Conservation (phyloP, 2,797 vertebrate genomes). For the Macropodus opercularis region DNA sequence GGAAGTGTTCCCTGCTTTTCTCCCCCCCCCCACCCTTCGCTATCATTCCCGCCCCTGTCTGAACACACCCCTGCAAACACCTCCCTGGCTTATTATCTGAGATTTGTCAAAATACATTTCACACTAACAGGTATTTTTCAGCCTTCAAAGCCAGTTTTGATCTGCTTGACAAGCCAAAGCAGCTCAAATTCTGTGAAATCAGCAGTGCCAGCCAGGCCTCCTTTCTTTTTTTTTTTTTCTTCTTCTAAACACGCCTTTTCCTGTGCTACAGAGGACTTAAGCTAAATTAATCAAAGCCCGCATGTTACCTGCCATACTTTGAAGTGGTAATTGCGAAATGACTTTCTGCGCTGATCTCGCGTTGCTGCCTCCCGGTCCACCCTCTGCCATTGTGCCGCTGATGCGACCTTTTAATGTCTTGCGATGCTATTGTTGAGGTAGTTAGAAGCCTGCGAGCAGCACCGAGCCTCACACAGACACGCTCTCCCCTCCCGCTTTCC, state of each 20-base stretch:
- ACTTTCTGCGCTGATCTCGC: constrained; percentile 78
- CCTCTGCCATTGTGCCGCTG: constrained; percentile 49
- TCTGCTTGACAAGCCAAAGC: constrained; percentile 83
- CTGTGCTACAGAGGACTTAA: constrained; percentile 79
- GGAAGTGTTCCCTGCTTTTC: constrained; percentile 53
- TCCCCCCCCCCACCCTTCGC: constrained; percentile 34
- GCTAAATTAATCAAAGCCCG: constrained; percentile 86
- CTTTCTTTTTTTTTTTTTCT: constrained; percentile 57
- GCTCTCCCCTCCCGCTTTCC: constrained; percentile 10
- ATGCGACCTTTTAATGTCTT: constrained; percentile 66
- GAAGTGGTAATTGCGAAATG: constrained; percentile 83
- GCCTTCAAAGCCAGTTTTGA: constrained; percentile 87
- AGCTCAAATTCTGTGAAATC: constrained; percentile 86
- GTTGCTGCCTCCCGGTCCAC: constrained; percentile 62
- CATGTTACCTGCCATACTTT: constrained; percentile 81
- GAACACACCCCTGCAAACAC: constrained; percentile 46
- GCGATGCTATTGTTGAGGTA: constrained; percentile 61
- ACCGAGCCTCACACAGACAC: constrained; percentile 34
- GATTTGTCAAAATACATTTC: constrained; percentile 89
- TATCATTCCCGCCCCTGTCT: constrained; percentile 36
- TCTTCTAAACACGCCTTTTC: constrained; percentile 80
- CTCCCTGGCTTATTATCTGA: constrained; percentile 79
- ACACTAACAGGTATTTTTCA: constrained; percentile 85
- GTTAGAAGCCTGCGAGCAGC: constrained; percentile 50
- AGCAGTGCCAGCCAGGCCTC: constrained; percentile 80